Base-by-base conservation (phyloP, 2,888 invertebrate genomes). In the Platycheirus albimanus region DNA sequence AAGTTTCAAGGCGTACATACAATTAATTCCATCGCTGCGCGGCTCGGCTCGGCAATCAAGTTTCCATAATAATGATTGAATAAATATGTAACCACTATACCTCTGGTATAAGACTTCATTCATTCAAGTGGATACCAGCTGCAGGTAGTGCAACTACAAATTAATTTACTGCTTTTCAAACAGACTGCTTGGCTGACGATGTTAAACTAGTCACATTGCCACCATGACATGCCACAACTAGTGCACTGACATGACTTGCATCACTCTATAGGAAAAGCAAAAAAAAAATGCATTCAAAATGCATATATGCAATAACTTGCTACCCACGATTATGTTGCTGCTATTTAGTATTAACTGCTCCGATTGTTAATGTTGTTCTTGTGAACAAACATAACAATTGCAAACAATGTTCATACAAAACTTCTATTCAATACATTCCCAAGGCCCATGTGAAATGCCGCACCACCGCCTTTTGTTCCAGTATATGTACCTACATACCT, bases 191-290 rank as follows among this genome's bases (percentile, higher is more conserved):
- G 30, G 38, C 47, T 47, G 67, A 49, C 54, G 49, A 30, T 15
- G 38, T 28, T 17, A 75, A 67, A 75, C 67, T 33, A 75, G 67
- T 70, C 71, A 64, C 38, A 64, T 33, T 71, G 64, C 77, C 64
- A 54, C 56, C 64, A 54, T 17, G 41, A 56, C 47, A 61, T 75
- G 41, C 47, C 47, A 20, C 47, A 47, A 47, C 47, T 45, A 30
- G 19, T 67, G 49, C 66, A 17, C 45, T 45, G 30, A 52, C 43
- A 61, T 28, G 41, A 45, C 24, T 36, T 51, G 45, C 13, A 30
- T 5, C n/a, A 17, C 17, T 19, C 47, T 47, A 2, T 20, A 2
- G 10, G 11, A 17, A n/a, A n/a, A n/a, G 30, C 13, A 10, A 3
- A 3, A 11, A 38, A 10, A 19, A 19, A 13, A 15, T 7, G n/a